Base-by-base conservation (phyloP, 1,140 invertebrate species). In the Scaptomyza graminum region DNA sequence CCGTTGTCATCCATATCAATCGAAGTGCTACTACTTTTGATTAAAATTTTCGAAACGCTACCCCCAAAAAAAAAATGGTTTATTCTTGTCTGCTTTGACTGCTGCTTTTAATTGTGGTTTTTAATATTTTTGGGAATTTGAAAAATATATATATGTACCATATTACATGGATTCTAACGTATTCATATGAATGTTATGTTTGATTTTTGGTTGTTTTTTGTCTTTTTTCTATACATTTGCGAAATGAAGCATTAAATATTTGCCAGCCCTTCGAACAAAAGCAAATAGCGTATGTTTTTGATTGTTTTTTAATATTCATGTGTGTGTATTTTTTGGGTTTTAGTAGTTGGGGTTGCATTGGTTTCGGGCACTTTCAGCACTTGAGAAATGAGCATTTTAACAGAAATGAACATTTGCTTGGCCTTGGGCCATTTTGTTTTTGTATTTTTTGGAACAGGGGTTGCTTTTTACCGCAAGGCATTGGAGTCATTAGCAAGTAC, bases 11-110 rank as follows among this genome's bases (percentile, higher is more conserved):
- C 51, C 74, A 85, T 85, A 85, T 85, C 83, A 87, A 87, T 87
- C 83, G 82, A 87, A 88, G 79, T 71, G 81, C 63, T 87, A 88
- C 83, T 87, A 87, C 79, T 87, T 87, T 87, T 87, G 82, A 88
- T 87, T 87, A 87, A 82, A 87, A 87, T 88, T 88, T 88, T 47
- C n/a, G 50, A 87, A 74, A 74, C 60, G 59, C 62, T 25, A 9
- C 54, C 41, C 44, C 44, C 34, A 11, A 46, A 47, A 43, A 18
- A 8, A 22, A 43, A 13, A 7, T 31, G 28, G 13, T 12, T 57
- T 54, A 44, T 46, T 69, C 39, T 55, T 57, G 51, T 49, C 18
- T 70, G 37, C 74, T 61, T 73, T 12, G 43, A 18, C 22, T 55
- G 13, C 31, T n/a, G 55, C 37, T 78, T 87, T 87, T 85, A 87